Percentiles rank a stretch among this genome's conserved stretches.
Evolutionary conservation across 2,888 invertebrate genomes (phyloP).

Genomic region (Thereva unica): DNA sequence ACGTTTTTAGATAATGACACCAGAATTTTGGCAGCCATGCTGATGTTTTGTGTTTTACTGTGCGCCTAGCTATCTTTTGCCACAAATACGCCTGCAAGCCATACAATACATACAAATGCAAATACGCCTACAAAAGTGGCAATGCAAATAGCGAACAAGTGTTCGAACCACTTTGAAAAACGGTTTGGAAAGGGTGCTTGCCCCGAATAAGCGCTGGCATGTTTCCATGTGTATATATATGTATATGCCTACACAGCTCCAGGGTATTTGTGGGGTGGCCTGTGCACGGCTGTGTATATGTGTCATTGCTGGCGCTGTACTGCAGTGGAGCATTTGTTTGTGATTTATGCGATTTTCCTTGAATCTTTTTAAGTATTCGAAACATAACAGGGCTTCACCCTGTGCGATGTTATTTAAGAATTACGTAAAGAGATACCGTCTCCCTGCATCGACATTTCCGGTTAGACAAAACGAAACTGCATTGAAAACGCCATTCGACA

Average conservation of each 20-base stretch:
- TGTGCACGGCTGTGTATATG: conserved; percentile 42
- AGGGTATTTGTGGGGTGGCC: conserved; percentile 22
- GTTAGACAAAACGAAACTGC: background rate
- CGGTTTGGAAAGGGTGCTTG: conserved; percentile 33
- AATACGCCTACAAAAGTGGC: conserved; percentile 9
- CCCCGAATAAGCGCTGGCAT: conserved; percentile 38
- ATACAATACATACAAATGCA: conserved; percentile 28
- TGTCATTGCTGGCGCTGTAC: conserved; percentile 31
- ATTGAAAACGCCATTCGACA: background rate
- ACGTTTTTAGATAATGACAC: conserved; percentile 29
- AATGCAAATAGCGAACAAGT: conserved; percentile 33
- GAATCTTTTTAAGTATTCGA: background rate
- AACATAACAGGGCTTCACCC: background rate
- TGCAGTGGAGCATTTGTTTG: conserved; percentile 34
- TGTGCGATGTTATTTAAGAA: background rate
- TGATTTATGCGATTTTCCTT: conserved; percentile 32
- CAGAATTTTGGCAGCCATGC: conserved; percentile 37
- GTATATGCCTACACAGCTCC: background rate
- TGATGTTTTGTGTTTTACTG: conserved; percentile 30
- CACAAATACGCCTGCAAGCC: conserved; percentile 8
- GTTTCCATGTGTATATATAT: conserved; percentile 17
- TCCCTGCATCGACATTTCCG: too few species aligned
- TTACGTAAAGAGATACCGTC: conserved; percentile 17
- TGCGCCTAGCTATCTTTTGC: conserved; percentile 23
- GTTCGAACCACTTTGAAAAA: conserved; percentile 25